Percentiles rank a stretch among this genome's conserved stretches.
phyloP scores from a whole-genome alignment of 2,888 invertebrate species.

The Tachina lurida region DNA sequence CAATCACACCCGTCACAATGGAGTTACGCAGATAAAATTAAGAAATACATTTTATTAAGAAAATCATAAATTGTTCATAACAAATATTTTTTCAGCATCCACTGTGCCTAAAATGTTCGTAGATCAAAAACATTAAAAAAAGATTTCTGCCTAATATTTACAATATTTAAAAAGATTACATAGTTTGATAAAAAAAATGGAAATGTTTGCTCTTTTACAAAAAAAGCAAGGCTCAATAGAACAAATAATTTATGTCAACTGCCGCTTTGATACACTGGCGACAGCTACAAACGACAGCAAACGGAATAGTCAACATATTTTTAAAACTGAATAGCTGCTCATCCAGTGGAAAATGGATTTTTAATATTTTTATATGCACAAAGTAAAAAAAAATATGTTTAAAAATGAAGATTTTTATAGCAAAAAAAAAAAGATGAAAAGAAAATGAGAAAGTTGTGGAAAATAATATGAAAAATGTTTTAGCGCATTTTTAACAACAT shows the following conservation, averaged over 20 bases:
- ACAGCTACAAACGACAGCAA: slow-evolving; percentile 52
- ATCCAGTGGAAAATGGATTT: slow-evolving; percentile 82
- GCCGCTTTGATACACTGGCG: slow-evolving; percentile 52
- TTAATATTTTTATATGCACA: slow-evolving; percentile 78
- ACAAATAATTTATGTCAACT: slow-evolving; percentile 33
- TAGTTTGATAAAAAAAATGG: not conserved
- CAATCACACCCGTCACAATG: too few species aligned
- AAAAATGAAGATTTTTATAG: slow-evolving; percentile 61
- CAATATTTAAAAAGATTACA: not conserved
- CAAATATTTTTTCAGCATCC: not conserved
- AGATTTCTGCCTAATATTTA: not conserved
- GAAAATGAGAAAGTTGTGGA: slow-evolving; percentile 19
- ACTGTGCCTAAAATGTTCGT: not conserved
- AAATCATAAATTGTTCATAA: too few species aligned
- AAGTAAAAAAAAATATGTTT: slow-evolving; percentile 67
- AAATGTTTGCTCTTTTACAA: not conserved
- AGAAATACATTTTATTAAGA: too few species aligned
- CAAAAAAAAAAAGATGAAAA: slow-evolving; percentile 62
- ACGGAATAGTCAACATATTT: slow-evolving; percentile 75
- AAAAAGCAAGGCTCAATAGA: slow-evolving; percentile 23
- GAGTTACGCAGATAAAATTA: too few species aligned
- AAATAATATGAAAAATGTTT: slow-evolving; percentile 70
- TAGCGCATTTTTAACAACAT: slow-evolving; percentile 74
- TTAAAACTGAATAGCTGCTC: slow-evolving; percentile 81
- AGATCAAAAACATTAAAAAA: not conserved